Evolutionary conservation across 2,113 vertebrate species (phyloP).

Genomic region (Oenanthe melanoleuca): DNA sequence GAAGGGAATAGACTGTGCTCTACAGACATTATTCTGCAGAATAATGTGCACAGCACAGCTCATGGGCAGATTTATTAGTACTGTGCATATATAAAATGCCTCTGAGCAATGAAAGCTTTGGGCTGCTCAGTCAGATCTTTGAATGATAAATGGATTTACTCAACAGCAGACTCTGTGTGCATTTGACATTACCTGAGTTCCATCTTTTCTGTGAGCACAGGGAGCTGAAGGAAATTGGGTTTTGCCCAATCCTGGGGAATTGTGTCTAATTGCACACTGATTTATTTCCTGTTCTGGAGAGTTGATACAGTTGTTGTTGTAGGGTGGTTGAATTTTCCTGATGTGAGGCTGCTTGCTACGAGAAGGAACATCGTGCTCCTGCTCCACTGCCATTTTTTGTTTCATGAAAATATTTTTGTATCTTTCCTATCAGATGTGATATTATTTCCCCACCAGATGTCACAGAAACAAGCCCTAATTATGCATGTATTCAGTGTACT

Average conservation of each 20-base stretch:
- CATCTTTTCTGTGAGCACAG: neutral
- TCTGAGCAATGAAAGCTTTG: neutral
- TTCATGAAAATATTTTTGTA: constrained; percentile 31
- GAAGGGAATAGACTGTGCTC: neutral
- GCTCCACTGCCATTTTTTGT: neutral
- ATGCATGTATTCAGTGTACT: neutral
- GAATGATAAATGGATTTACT: constrained; percentile 41
- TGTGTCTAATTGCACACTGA: constrained; percentile 32
- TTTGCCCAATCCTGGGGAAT: neutral
- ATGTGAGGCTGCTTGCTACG: neutral
- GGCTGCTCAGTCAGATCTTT: neutral
- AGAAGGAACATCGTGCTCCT: neutral
- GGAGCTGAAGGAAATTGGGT: neutral
- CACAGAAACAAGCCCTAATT: constrained; percentile 35
- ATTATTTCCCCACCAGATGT: constrained; percentile 34
- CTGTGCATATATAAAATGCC: neutral
- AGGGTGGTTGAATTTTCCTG: neutral
- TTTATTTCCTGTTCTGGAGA: constrained; percentile 10
- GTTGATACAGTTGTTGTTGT: neutral
- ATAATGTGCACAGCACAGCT: neutral
- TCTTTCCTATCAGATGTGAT: constrained; percentile 17
- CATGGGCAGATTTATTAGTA: neutral
- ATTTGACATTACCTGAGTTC: constrained; percentile 22
- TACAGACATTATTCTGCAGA: neutral
- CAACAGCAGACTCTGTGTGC: neutral